Percentiles rank a stretch among this genome's conserved stretches.
These are phyloP conservation scores for Poeciliopsis retropinna DNA, from an alignment of 2,113 vertebrate species.

Conservation along the genomic window DNA sequence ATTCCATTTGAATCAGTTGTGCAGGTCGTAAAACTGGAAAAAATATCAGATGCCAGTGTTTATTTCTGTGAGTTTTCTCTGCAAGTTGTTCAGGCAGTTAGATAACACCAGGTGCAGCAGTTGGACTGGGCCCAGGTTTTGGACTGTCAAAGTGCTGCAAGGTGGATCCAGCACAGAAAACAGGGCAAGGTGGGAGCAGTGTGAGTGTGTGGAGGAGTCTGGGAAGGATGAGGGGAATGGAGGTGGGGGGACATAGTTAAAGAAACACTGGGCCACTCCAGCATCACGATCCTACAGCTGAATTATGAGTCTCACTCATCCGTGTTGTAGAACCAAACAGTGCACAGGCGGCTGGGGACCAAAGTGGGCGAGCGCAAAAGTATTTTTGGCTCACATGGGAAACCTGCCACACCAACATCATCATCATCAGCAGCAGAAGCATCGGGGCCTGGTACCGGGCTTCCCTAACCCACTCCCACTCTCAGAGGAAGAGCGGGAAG, in stretches of 20 bases:
- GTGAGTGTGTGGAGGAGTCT: slow-evolving; percentile 65
- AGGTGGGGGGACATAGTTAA: slow-evolving; percentile 48
- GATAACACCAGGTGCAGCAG: slow-evolving; percentile 74
- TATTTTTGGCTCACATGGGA: slow-evolving; percentile 84
- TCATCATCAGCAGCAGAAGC: slow-evolving; percentile 65
- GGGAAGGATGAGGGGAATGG: slow-evolving; percentile 14
- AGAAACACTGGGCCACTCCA: slow-evolving; percentile 74
- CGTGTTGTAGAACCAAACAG: slow-evolving; percentile 72
- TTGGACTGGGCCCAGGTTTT: slow-evolving; percentile 69
- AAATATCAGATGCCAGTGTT: slow-evolving; percentile 13
- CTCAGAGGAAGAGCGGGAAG: slow-evolving; percentile 66
- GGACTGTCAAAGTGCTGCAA: slow-evolving; percentile 58
- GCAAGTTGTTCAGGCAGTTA: slow-evolving; percentile 59
- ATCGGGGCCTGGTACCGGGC: slow-evolving; percentile 81
- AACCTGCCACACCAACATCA: slow-evolving; percentile 80
- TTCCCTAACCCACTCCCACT: slow-evolving; percentile 85
- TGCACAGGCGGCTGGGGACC: slow-evolving; percentile 77
- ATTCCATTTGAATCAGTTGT: not conserved
- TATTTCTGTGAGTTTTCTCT: slow-evolving; percentile 25
- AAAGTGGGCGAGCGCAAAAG: slow-evolving; percentile 81
- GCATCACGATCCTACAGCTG: slow-evolving; percentile 75
- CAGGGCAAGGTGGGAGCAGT: slow-evolving; percentile 63
- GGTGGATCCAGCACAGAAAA: slow-evolving; percentile 64
- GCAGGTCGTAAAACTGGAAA: slow-evolving; percentile 6
- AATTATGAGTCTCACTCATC: slow-evolving; percentile 70